Conservation (phyloP, 2,113 vertebrate species). For the Phyllopteryx taeniolatus region DNA sequence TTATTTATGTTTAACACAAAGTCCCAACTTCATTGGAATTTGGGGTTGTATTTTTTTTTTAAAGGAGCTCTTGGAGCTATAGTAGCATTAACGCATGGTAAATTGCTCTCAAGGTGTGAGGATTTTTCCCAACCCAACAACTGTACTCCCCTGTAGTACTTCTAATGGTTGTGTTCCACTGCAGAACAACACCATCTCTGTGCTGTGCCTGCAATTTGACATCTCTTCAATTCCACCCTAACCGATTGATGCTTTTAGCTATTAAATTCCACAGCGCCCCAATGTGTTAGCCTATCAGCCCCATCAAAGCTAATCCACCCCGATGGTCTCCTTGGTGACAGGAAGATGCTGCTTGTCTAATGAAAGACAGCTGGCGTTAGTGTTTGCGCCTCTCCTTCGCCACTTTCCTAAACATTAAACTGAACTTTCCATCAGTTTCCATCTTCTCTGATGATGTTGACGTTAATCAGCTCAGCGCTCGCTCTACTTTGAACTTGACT, state of each 20-base stretch:
- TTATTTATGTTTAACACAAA: no score
- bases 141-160: not conserved
- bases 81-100: not conserved
- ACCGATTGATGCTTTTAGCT: conserved; percentile 70
- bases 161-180: conserved; percentile 6
- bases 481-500: conserved; percentile 56
- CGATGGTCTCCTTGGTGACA: conserved; percentile 73
- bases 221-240: conserved; percentile 61
- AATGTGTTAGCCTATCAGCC: conserved; percentile 66
- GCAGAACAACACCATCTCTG: conserved; percentile 19
- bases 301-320: conserved; percentile 76
- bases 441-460: conserved; percentile 43
- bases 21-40: no score
- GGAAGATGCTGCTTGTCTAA: conserved; percentile 74
- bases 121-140: not conserved
- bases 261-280: conserved; percentile 65
- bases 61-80: not conserved
- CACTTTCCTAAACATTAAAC: conserved; percentile 51
- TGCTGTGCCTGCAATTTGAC: conserved; percentile 24
- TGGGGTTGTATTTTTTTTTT: not conserved
- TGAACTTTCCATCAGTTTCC: conserved; percentile 66
- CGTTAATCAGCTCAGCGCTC: conserved; percentile 59
- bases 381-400: conserved; percentile 49
- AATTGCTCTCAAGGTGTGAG: not conserved
- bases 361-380: conserved; percentile 75